Evolutionary conservation across 2,888 invertebrate genomes (phyloP), one percentile per base, ranked within the genome.

Genomic region (Thumatha senex): DNA sequence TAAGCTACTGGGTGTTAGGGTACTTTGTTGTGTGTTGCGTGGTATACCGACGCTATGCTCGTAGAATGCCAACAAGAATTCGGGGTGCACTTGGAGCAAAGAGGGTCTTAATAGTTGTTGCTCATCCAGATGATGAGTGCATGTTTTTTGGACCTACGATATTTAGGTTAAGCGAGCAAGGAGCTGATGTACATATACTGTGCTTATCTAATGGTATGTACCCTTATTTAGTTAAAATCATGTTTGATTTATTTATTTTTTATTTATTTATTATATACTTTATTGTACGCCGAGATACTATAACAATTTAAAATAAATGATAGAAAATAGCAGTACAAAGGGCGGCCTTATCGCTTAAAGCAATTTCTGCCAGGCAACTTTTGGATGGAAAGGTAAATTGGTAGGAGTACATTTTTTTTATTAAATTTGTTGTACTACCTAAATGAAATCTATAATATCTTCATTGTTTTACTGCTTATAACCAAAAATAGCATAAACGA

Each of bases 81-180:
- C 86, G 89, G 31, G 92, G 91, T 29, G 86, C 93, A 11, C 83
- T 92, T 34, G 80, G 91, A 38, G 89, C 93, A 1, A 89, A 88
- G 57, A 89, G 96, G 65, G 93, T 97, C 39, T 86, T 99, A 30
- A 81, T 99, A 46, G 95, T 99, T 1, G 96, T 94, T 39, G 98
- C 99, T 15, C 99, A 99, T 91, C 99, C 99, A 12, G 99, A 99
- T 84, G 99, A 99, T 82, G 99, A 99, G 82, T 97, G 97, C 69
- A 99, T 99, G 99, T 99, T 99, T 84, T 99, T 99, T 83, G 97
- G 98, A 0, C 99, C 99, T 13, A 94, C 96, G 36, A 94, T 98
- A 58, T 93, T 96, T 58, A 93, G 95, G 76, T 86, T 96, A 54
- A 93, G 93, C 63, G 92, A 94, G 41, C 92, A 93, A 61, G 92